These are phyloP conservation scores for Aphrocallistes beatrix DNA, from an alignment of 37 sponge, comb jelly and placozoan genomes.

Conservation along the genomic window DNA sequence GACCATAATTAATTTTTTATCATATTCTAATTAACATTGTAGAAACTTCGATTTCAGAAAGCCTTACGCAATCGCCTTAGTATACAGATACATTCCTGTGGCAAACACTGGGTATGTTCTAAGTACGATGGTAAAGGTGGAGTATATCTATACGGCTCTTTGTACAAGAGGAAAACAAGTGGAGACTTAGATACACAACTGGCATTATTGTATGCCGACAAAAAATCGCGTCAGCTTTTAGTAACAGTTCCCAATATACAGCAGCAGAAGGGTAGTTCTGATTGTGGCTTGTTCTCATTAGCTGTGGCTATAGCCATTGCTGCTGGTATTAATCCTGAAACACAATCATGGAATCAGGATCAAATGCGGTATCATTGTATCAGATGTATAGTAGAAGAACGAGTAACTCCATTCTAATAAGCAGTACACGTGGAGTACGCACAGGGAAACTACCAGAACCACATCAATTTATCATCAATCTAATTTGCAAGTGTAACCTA, in stretches of 20 bases:
- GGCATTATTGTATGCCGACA: neutral
- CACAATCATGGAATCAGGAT: neutral
- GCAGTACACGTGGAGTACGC: neutral
- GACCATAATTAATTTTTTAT: neutral
- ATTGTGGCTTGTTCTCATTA: neutral
- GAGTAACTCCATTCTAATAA: neutral
- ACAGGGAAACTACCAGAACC: neutral
- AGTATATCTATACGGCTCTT: neutral
- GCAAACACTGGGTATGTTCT: neutral
- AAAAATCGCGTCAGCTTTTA: neutral
- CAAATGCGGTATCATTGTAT: neutral
- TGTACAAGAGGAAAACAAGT: neutral
- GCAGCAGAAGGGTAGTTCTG: neutral
- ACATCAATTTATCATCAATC: neutral
- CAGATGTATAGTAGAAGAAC: neutral
- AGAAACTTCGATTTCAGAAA: neutral
- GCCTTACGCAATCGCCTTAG: neutral
- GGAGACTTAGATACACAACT: neutral
- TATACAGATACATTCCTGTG: neutral
- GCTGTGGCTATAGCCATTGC: neutral
- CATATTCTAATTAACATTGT: neutral
- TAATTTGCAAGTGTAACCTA: neutral
- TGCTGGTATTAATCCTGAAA: neutral
- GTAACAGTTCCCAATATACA: neutral
- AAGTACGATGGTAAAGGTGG: neutral